phyloP scores from a whole-genome alignment of 2,888 invertebrate genomes.

The Hoplodrina ambigua region DNA sequence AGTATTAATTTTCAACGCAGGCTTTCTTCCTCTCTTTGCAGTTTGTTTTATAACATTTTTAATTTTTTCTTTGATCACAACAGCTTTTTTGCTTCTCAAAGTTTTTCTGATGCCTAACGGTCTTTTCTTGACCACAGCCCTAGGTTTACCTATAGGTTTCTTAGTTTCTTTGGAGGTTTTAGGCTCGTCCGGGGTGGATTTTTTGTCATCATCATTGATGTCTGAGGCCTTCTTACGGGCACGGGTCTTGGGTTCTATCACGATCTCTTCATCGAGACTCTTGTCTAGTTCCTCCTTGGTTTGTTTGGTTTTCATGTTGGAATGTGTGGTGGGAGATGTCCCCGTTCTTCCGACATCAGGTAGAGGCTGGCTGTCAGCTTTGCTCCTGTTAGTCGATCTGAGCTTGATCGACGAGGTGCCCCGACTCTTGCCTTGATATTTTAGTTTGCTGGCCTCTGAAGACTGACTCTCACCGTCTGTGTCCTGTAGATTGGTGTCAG shows the following conservation, averaged over 20 bases:
- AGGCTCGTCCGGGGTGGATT: conserved; percentile 83
- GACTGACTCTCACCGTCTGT: conserved; percentile 57
- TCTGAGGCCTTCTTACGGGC: conserved; percentile 88
- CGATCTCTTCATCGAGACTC: conserved; percentile 84
- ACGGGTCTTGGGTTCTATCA: conserved; percentile 87
- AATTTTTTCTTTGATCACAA: conserved; percentile 78
- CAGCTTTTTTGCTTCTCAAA: conserved; percentile 84
- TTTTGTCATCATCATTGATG: conserved; percentile 82
- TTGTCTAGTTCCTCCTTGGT: conserved; percentile 85
- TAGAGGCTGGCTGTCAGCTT: conserved; percentile 74
- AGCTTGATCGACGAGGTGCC: conserved; percentile 68
- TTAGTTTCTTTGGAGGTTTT: conserved; percentile 86
- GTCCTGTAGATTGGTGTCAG: conserved; percentile 52
- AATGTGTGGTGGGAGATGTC: conserved; percentile 85
- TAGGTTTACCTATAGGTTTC: conserved; percentile 82
- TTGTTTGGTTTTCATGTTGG: conserved; percentile 90
- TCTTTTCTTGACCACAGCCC: conserved; percentile 83
- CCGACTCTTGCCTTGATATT: conserved; percentile 46
- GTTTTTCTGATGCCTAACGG: conserved; percentile 87
- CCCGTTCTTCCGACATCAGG: conserved; percentile 89
- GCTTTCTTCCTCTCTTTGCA: conserved; percentile 80
- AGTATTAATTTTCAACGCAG: conserved; percentile 77
- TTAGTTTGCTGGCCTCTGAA: conserved; percentile 46
- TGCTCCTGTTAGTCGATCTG: conserved; percentile 69
- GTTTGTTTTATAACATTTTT: conserved; percentile 81